Evolutionary conservation across 2,113 vertebrate species (phyloP).

Genomic region (Perca flavescens): DNA sequence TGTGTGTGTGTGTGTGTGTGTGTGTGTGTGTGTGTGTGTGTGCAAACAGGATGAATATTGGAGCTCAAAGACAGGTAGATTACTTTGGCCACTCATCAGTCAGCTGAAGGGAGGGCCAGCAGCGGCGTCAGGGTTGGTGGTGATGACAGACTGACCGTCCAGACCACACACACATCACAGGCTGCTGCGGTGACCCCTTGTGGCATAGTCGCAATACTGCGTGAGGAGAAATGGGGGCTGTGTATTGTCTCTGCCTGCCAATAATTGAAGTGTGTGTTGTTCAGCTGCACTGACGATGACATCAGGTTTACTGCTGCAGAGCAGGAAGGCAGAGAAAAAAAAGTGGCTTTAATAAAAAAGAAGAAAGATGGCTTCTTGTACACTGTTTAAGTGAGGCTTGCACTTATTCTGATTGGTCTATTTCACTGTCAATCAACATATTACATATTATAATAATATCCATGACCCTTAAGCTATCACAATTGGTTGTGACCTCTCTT

Average conservation of each 20-base stretch:
- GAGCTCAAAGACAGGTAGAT: constrained; percentile 69
- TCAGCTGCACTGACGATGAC: background rate
- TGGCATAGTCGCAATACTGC: constrained; percentile 54
- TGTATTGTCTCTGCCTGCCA: background rate
- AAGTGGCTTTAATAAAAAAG: background rate
- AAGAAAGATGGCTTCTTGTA: background rate
- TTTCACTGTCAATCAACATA: background rate
- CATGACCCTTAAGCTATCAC: background rate
- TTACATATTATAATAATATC: background rate
- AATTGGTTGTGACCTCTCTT: background rate
- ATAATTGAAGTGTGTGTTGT: background rate
- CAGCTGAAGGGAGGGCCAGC: constrained; percentile 35
- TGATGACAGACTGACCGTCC: constrained; percentile 63
- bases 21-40: too few relatives aligned
- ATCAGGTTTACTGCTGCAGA: background rate
- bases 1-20: too few relatives aligned
- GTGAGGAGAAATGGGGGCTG: background rate
- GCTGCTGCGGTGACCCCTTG: constrained; percentile 70
- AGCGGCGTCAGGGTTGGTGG: constrained; percentile 34
- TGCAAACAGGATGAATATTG: constrained; percentile 35
- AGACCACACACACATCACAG: constrained; percentile 69
- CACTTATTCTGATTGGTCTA: background rate
- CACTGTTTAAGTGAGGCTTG: background rate
- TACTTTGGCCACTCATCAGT: constrained; percentile 77
- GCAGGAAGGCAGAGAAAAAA: background rate